Percentiles rank a stretch among this genome's conserved stretches.
phyloP scores from a whole-genome alignment of 2,113 vertebrate genomes.

The Xenopus borealis region DNA sequence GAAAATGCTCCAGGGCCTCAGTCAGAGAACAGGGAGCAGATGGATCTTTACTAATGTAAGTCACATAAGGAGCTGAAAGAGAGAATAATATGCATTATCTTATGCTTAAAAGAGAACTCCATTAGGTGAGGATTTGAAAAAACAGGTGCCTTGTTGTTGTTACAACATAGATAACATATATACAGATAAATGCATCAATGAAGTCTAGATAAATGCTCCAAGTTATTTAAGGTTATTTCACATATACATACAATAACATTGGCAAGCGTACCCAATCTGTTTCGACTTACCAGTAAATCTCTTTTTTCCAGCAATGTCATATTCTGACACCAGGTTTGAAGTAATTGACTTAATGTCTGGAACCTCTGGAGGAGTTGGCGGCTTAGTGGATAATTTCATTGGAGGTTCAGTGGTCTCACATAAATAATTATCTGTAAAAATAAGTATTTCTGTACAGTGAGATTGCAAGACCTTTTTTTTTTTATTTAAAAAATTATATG shows the following conservation, averaged over 20 bases:
- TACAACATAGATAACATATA: too few species aligned
- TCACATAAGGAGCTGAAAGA: slow-evolving; percentile 87
- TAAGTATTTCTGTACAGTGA: too few species aligned
- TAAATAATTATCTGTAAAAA: slow-evolving; percentile 51
- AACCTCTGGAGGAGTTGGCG: slow-evolving; percentile 1
- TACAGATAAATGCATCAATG: too few species aligned
- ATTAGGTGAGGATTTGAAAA: too few species aligned
- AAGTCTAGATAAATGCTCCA: too few species aligned
- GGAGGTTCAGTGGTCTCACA: slow-evolving; percentile 68
- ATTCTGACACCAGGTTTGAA: slow-evolving; percentile 74
- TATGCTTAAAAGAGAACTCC: too few species aligned
- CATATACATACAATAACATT: too few species aligned
- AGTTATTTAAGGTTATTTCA: too few species aligned
- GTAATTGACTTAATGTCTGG: slow-evolving; percentile 60
- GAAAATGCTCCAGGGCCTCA: slow-evolving; percentile 92
- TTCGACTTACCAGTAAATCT: slow-evolving; percentile 82
- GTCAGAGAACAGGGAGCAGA: slow-evolving; percentile 89
- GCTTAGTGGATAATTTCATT: slow-evolving; percentile 48
- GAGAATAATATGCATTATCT: neutral
- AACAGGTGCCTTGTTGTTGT: too few species aligned
- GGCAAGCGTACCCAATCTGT: too few species aligned
- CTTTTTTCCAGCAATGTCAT: slow-evolving; percentile 84
- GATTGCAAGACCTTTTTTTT: too few species aligned
- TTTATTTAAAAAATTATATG: too few species aligned
- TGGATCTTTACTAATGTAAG: slow-evolving; percentile 89